These are phyloP conservation scores for Cebidichthys violaceus DNA, from an alignment of 2,113 vertebrate species.

Conservation along the genomic window DNA sequence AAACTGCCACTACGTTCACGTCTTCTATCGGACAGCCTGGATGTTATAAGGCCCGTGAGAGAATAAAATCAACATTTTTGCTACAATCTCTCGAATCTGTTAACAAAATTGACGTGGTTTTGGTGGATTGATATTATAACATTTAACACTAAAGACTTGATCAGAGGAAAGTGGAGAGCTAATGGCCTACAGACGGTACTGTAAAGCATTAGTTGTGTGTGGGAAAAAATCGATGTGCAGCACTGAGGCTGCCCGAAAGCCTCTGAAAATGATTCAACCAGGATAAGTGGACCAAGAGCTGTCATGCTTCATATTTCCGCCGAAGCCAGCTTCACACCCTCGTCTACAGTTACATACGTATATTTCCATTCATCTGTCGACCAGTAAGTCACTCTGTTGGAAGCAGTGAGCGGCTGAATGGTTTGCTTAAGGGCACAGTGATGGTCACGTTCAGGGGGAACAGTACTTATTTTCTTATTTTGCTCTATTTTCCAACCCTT, in stretches of 20 bases:
- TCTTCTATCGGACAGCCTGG: background rate
- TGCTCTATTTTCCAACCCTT: slow-evolving; percentile 1
- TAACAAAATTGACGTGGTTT: background rate
- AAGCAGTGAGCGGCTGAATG: slow-evolving; percentile 17
- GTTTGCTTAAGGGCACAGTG: slow-evolving; percentile 7
- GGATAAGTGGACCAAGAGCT: slow-evolving; percentile 22
- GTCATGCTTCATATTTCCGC: slow-evolving; percentile 41
- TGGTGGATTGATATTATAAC: background rate
- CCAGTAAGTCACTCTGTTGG: slow-evolving; percentile 35
- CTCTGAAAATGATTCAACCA: slow-evolving; percentile 31
- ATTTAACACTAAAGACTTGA: background rate
- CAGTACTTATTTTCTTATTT: slow-evolving; percentile 3
- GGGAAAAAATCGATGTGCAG: slow-evolving; percentile 33
- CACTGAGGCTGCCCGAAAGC: slow-evolving; percentile 28
- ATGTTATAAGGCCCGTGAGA: background rate
- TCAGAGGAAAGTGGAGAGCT: background rate
- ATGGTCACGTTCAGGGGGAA: slow-evolving; percentile 4
- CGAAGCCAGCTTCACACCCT: slow-evolving; percentile 47
- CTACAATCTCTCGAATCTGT: background rate
- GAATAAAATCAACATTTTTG: background rate
- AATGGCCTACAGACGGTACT: background rate
- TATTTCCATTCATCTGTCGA: slow-evolving; percentile 41
- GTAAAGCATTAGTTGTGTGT: background rate
- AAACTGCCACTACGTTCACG: background rate
- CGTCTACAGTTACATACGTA: slow-evolving; percentile 32